Evolutionary conservation across 2,797 vertebrate genomes (phyloP), one percentile per base, ranked within the genome.

Genomic region (Rallus crepitans): DNA sequence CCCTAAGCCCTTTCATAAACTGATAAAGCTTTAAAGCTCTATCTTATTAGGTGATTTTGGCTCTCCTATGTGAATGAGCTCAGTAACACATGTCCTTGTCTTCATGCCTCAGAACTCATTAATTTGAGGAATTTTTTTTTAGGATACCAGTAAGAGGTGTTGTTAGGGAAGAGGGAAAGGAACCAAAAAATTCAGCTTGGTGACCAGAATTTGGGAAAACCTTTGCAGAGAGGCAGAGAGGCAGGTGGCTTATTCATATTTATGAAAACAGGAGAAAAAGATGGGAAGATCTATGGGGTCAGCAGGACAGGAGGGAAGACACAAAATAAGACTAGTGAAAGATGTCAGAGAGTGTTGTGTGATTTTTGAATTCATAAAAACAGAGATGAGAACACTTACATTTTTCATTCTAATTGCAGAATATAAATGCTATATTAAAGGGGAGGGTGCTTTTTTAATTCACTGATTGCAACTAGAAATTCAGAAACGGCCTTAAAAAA

Each of bases 401-500:
- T 84, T 84, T 94, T 95, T 68, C 56, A 72, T 86, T 82, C 30
- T 63, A 7, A 81, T 93, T 90, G 47, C 39, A 66, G 83, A 90
- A 30, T 79, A 89, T 59, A 88, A 94, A 76, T 78, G 28, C 5
- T 3, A 1, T 65, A n/a, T 72, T 89, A 82, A 87, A 83, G 55
- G 20, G 16, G 15, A 70, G 7, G 8, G 1, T 0, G 13, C 23
- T 82, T 28, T 82, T 93, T 84, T 52, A 52, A 63, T 83, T 84
- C n/a, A 37, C 47, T 70, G 31, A 37, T 69, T 76, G 39, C 30
- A 76, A n/a, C 47, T 84, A 70, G 66, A 79, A 90, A 42, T 71
- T 84, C 17, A 15, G 48, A 39, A 47, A 50, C 9, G 47, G 19
- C 64, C 59, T 76, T 55, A 53, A 81, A 76, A 90, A 15, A 55